These are phyloP conservation scores for Cryptoprocta ferox DNA, from an alignment of 2,797 vertebrate species.

Conservation along the genomic window DNA sequence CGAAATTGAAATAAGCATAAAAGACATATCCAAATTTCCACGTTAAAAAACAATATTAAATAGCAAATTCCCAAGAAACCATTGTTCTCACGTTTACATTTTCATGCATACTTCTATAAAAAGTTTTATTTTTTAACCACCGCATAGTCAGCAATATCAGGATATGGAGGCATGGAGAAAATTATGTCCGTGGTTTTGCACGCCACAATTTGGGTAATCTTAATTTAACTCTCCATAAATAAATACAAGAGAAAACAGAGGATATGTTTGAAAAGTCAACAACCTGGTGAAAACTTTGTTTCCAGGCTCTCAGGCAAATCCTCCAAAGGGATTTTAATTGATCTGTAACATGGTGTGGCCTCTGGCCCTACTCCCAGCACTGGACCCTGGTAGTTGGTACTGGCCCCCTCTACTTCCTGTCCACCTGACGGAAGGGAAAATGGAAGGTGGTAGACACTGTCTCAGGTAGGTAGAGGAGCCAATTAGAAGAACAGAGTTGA, in stretches of 20 bases:
- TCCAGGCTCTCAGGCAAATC: not conserved
- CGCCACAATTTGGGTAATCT: not conserved
- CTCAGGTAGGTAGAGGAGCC: not conserved
- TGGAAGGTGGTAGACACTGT: not conserved
- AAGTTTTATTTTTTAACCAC: not conserved
- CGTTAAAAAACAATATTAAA: not conserved
- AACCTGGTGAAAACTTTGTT: not conserved
- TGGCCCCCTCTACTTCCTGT: not conserved
- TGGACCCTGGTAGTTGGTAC: not conserved
- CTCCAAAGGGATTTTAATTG: not conserved
- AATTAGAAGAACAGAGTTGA: constrained; percentile 43
- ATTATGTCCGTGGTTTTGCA: not conserved
- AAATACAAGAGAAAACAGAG: constrained; percentile 43
- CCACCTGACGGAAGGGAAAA: not conserved
- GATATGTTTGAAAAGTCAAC: not conserved
- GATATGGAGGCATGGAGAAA: not conserved
- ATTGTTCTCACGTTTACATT: not conserved
- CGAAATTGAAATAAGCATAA: not conserved
- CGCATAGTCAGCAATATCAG: not conserved
- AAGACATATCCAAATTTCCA: not conserved
- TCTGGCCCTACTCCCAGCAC: not conserved
- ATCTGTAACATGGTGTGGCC: not conserved
- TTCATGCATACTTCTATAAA: not conserved
- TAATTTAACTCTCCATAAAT: constrained; percentile 35
- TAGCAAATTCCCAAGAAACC: not conserved